phyloP scores from a whole-genome alignment of 2,113 vertebrate species.

The Pycnonotus jocosus region DNA sequence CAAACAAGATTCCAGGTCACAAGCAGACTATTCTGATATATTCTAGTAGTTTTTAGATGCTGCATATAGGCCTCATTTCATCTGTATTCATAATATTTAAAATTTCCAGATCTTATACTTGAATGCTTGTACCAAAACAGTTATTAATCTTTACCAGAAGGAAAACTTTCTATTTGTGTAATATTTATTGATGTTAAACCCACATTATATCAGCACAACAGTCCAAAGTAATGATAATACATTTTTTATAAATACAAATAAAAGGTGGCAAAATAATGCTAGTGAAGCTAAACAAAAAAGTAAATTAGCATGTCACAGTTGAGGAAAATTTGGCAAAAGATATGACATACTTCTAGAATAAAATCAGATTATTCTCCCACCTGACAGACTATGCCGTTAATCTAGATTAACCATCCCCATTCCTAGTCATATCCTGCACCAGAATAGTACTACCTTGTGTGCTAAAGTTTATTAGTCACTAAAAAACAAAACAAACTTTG shows the following conservation, averaged over 20 bases:
- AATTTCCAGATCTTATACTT: not conserved
- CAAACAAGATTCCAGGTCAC: not conserved
- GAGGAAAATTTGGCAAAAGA: constrained; percentile 68
- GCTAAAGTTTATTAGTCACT: constrained; percentile 56
- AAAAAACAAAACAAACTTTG: constrained; percentile 57
- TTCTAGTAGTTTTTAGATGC: not conserved
- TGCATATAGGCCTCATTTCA: not conserved
- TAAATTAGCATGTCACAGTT: constrained; percentile 72
- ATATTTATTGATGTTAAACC: constrained; percentile 87
- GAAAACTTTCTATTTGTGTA: constrained; percentile 65
- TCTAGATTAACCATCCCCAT: constrained; percentile 17
- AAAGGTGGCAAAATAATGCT: constrained; percentile 76
- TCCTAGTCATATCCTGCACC: constrained; percentile 53
- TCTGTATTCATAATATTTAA: not conserved
- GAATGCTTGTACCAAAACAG: not conserved
- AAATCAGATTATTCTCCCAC: constrained; percentile 42
- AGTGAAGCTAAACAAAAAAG: constrained; percentile 74
- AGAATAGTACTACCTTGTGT: constrained; percentile 45
- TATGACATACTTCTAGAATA: constrained; percentile 53
- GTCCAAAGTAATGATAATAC: constrained; percentile 86
- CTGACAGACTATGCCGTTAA: constrained; percentile 22
- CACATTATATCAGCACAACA: constrained; percentile 87
- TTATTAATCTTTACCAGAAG: constrained; percentile 40
- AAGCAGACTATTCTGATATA: not conserved
- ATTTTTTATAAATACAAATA: constrained; percentile 83